Evolutionary conservation across 2,888 invertebrate genomes (phyloP), one percentile per base, ranked within the genome.

Genomic region (Hirudinaria manillensis): DNA sequence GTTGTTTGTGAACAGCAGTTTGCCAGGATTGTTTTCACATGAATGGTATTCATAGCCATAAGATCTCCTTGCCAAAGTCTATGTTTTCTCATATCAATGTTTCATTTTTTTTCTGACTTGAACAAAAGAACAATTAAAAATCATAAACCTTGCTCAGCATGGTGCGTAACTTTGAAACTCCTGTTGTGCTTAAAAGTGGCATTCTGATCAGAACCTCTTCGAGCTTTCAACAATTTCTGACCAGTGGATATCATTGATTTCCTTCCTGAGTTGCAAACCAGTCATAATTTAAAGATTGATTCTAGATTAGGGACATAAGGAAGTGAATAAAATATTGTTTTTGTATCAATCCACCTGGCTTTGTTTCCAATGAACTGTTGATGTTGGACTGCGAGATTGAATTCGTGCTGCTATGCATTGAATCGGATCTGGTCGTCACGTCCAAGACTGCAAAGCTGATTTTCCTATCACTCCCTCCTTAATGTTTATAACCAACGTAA

Each of bases 151-250:
- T 24, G 61, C 34, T 68, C 68, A 19, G n/a, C 32, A 32, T 68
- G 68, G n/a, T 68, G 68, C 16, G 68, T 83, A 76, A 86, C 76
- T 77, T 85, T 84, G 78, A 87, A 85, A 78, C 86, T 86, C 72
- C 85, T 80, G 78, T 83, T 83, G 74, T 85, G 82, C 76, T 85
- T 81, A 79, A 87, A 86, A 77, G 86, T 86, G 19, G 85, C 81
- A 78, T 84, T 85, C 75, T 83, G 83, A 24, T 83, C 83, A 13
- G 85, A 85, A 29, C 86, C 85, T 75, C 86, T 80, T 36, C 86
- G 80, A 71, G 85, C 81, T 73, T 82, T 82, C 76, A 85, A 79
- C 76, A 84, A 78, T 76, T 84, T 84, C 72, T 82, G 61, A 4
- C 68, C 45, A 10, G 29, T 61, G 34, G 53, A 32, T 3, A 55